A percentile compares a stretch with the other conserved stretches of the same genome.
These are phyloP conservation scores for Atherinosoma microstoma DNA, from an alignment of 2,797 vertebrate species.

Conservation along the genomic window DNA sequence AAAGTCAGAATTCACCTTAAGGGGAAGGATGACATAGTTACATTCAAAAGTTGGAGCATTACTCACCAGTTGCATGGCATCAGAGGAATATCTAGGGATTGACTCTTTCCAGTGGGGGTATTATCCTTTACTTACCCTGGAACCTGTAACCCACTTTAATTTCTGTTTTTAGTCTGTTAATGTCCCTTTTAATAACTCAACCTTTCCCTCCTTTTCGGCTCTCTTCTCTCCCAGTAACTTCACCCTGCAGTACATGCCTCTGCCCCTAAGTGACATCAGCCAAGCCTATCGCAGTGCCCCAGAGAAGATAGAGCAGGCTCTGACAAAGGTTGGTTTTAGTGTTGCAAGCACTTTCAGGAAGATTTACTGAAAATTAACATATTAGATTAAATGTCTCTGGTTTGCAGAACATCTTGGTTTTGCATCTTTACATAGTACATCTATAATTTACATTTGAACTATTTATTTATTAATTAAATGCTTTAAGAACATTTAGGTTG, in stretches of 20 bases:
- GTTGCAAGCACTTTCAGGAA: conserved; percentile 1
- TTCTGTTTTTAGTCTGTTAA: conserved; percentile 27
- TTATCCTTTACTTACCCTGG: conserved; percentile 58
- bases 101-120: conserved; percentile 55
- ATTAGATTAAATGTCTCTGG: neutral
- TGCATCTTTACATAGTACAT: neutral
- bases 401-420: neutral
- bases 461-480: neutral
- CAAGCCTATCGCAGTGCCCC: conserved; percentile 91
- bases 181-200: conserved; percentile 42
- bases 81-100: conserved; percentile 62
- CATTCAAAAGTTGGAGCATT: conserved; percentile 65
- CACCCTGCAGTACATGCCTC: conserved; percentile 93
- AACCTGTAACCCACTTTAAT: conserved; percentile 54
- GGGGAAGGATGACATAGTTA: conserved; percentile 63
- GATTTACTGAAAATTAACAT: neutral
- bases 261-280: conserved; percentile 91
- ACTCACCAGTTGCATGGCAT: conserved; percentile 38
- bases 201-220: conserved; percentile 31
- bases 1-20: conserved; percentile 58
- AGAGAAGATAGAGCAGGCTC: conserved; percentile 90
- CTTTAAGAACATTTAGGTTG: neutral
- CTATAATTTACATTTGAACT: neutral
- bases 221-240: conserved; percentile 85
- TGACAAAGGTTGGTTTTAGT: conserved; percentile 86